Base-by-base conservation (phyloP, 2,797 vertebrate genomes). In the Megaceryle alcyon region DNA sequence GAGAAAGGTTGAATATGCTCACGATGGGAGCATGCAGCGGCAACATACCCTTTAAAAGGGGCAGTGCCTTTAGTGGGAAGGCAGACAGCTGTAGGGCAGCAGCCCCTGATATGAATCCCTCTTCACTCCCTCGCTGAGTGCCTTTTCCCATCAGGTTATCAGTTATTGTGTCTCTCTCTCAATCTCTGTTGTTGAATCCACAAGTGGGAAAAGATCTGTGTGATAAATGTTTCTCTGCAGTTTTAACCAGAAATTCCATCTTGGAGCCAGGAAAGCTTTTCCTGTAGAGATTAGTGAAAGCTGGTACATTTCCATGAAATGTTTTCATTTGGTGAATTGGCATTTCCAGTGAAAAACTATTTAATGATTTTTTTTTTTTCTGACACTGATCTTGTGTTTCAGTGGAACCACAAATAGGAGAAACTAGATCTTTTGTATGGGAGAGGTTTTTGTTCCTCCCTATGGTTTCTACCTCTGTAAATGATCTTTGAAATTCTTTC, bases 1-100 rank as follows among this genome's bases (percentile, higher is more conserved):
- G 15, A 49, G 37, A 46, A 72, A 31, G n/a, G 9, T 12, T 54
- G 37, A 35, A 35, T 14, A 2, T 59, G 37, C 25, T 37, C 61
- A 4, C 1, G 2, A 6, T 0, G 0, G 21, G 41, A 57, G 19
- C 1, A 2, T 64, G 31, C 46, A 31, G 11, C 1, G 2, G 65
- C 5, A 20, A 3, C 6, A 0, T 16, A 14, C 15, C 4, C 17
- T 21, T 77, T 54, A 23, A 37, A 73, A 83, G 16, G 19, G 16
- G 5, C 23, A 12, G 0, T 54, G 29, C 44, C 49, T n/a, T 18
- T 4, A 14, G 11, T 0, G 0, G 15, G 35, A 39, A 56, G 48
- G 43, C 21, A 21, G n/a, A 22, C 16, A 84, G 39, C 46, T 46
- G n/a, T 7, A 4, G 22, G 11, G 70, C 5, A 0, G 14, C 65